These are phyloP conservation scores for Stegophylla sp. DNA, from an alignment of 2,888 invertebrate species.

Conservation along the genomic window DNA sequence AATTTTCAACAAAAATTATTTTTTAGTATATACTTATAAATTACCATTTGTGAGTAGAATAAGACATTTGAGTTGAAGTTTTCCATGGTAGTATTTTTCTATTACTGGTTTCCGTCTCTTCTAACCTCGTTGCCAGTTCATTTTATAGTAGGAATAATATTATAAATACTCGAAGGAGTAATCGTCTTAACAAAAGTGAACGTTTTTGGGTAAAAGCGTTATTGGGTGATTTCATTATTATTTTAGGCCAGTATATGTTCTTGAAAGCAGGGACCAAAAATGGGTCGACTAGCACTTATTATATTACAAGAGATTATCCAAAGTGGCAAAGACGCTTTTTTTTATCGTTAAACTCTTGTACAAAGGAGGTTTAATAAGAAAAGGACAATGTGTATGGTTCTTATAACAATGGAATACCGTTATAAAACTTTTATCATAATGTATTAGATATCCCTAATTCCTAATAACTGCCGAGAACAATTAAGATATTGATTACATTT, in stretches of 20 bases:
- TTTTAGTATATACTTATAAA: constrained; percentile 2
- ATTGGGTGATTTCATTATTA: constrained; percentile 5
- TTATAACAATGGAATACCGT: constrained; percentile 30
- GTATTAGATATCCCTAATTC: constrained; percentile 3
- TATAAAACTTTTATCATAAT: constrained; percentile 31
- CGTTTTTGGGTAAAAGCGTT: neutral
- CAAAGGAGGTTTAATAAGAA: constrained; percentile 22
- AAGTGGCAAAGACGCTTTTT: constrained; percentile 1
- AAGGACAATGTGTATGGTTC: constrained; percentile 4
- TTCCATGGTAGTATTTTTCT: constrained; percentile 1
- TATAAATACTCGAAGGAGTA: constrained; percentile 6
- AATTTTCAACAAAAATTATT: constrained; percentile 12
- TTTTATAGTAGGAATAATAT: constrained; percentile 12
- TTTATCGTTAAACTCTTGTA: constrained; percentile 28
- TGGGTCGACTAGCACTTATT: constrained; percentile 37
- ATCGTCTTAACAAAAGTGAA: constrained; percentile 29
- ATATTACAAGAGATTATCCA: constrained; percentile 12
- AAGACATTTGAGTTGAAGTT: neutral
- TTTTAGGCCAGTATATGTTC: constrained; percentile 26
- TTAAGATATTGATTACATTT: neutral
- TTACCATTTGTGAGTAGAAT: neutral
- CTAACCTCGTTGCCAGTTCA: neutral
- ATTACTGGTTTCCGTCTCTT: constrained; percentile 3
- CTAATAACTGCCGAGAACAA: constrained; percentile 27
- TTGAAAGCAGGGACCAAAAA: constrained; percentile 38